Conservation (phyloP, 2,888 invertebrate genomes). For the Erannis defoliaria region DNA sequence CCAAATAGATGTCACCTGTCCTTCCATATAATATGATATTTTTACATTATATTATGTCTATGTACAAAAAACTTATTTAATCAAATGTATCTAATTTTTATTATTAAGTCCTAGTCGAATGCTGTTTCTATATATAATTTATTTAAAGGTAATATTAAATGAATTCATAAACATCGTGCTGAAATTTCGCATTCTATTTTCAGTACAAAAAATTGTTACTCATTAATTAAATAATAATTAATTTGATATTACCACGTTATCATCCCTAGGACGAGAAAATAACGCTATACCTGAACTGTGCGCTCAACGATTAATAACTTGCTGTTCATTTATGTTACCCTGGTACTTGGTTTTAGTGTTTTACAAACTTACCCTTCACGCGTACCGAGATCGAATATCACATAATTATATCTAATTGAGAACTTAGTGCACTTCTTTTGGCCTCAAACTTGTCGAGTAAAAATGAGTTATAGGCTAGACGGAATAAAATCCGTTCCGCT, state of each 20-base stretch:
- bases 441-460: too few relatives aligned
- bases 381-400: constrained; percentile 25
- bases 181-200: neutral
- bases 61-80: constrained; percentile 43
- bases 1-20: neutral
- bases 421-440: too few relatives aligned
- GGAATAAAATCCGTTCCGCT: neutral
- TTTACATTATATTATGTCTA: constrained; percentile 23
- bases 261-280: constrained; percentile 32
- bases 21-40: neutral
- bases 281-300: constrained; percentile 15
- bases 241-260: constrained; percentile 11
- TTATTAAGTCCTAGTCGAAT: constrained; percentile 8
- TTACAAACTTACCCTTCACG: constrained; percentile 10
- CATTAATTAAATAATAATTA: constrained; percentile 1
- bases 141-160: constrained; percentile 33
- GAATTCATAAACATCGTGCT: constrained; percentile 9
- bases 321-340: constrained; percentile 47
- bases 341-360: constrained; percentile 46
- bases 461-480: too few relatives aligned
- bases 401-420: neutral
- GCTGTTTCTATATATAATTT: constrained; percentile 19
- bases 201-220: neutral
- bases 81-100: constrained; percentile 3
- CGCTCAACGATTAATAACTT: constrained; percentile 23